These are phyloP conservation scores for Odontesthes bonariensis DNA, from an alignment of 2,113 vertebrate genomes.

Conservation along the genomic window DNA sequence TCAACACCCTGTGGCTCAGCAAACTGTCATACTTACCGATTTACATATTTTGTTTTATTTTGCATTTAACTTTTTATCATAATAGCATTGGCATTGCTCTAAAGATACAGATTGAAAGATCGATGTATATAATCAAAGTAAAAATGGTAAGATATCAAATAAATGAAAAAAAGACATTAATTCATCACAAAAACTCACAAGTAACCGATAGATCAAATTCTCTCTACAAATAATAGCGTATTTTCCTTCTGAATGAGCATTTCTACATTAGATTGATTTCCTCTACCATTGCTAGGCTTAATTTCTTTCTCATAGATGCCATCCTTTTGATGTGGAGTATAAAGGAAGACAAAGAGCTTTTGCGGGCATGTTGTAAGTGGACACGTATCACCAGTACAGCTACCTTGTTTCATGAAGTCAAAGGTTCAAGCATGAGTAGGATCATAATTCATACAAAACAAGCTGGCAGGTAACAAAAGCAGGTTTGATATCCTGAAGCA, in stretches of 20 bases:
- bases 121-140: background rate
- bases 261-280: background rate
- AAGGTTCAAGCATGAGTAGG: constrained; percentile 31
- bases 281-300: background rate
- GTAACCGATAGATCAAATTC: background rate
- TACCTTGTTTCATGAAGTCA: constrained; percentile 19
- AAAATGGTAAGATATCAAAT: background rate
- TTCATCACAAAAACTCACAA: background rate
- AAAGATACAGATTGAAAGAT: background rate
- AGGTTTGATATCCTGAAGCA: constrained; percentile 3
- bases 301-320: background rate
- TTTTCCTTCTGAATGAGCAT: background rate
- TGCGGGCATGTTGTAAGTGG: constrained; percentile 11
- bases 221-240: background rate
- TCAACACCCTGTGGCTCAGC: background rate
- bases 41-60: background rate
- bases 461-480: constrained; percentile 13
- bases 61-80: background rate
- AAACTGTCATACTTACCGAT: background rate
- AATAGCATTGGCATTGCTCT: background rate
- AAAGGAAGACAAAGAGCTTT: background rate
- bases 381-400: background rate
- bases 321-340: background rate
- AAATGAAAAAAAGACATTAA: background rate
- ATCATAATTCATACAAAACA: constrained; percentile 37